A percentile compares a stretch with the other conserved stretches of the same genome.
phyloP scores from a whole-genome alignment of 2,888 invertebrate species.

The Chaetogeoica ovagalla region DNA sequence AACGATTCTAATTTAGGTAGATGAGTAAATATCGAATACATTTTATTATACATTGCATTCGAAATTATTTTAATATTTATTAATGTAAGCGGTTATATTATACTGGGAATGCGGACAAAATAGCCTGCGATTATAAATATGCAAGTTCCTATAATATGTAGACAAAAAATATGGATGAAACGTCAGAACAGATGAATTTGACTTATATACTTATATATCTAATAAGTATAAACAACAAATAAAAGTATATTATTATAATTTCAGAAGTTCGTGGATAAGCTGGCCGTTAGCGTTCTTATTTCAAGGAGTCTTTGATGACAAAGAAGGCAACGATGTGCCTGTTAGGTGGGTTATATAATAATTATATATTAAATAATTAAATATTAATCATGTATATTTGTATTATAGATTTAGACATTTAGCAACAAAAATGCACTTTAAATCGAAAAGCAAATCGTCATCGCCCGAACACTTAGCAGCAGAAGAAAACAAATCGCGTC shows the following conservation, averaged over 20 bases:
- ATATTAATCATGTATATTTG: conserved; percentile 12
- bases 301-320: conserved; percentile 65
- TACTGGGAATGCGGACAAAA: neutral
- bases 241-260: conserved; percentile 55
- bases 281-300: conserved; percentile 89
- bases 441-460: conserved; percentile 65
- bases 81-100: no score
- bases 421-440: conserved; percentile 81
- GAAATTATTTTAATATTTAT: no score
- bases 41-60: no score
- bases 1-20: neutral
- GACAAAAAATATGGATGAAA: neutral
- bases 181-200: neutral
- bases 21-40: no score
- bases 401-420: conserved; percentile 77
- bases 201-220: neutral
- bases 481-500: conserved; percentile 50
- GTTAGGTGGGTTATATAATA: conserved; percentile 67
- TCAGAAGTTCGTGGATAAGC: conserved; percentile 85
- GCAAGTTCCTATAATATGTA: neutral
- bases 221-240: neutral
- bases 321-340: conserved; percentile 71
- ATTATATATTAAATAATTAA: neutral
- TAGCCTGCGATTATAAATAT: neutral
- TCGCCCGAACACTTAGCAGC: conserved; percentile 50